A percentile compares a stretch with the other conserved stretches of the same genome.
Evolutionary conservation across 1,140 invertebrate genomes (phyloP).

Genomic region (Wiebesia pumilae): DNA sequence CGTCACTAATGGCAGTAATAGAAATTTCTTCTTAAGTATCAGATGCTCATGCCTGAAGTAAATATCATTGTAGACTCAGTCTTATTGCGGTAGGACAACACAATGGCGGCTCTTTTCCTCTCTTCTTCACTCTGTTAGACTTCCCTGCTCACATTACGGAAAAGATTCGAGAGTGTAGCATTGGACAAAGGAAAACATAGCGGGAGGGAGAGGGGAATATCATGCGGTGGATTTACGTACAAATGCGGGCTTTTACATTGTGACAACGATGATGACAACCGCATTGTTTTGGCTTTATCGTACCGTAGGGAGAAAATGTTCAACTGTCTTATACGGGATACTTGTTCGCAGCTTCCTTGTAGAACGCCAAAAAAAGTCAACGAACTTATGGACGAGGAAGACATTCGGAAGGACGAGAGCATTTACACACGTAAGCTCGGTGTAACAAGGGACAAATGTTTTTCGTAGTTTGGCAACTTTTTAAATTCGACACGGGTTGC

Average conservation of each 20-base stretch:
- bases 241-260: conserved; percentile 10
- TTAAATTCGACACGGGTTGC: too few species aligned
- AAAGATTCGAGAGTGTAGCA: neutral
- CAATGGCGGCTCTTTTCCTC: neutral
- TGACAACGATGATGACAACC: neutral
- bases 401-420: neutral
- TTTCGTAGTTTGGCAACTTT: neutral
- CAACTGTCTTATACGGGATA: conserved; percentile 6
- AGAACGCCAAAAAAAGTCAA: neutral
- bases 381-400: neutral
- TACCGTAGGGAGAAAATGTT: neutral
- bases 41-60: neutral
- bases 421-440: neutral
- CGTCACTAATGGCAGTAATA: neutral
- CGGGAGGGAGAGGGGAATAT: too few species aligned
- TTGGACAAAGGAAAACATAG: neutral
- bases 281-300: conserved; percentile 29
- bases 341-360: neutral
- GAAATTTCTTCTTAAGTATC: neutral
- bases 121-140: neutral
- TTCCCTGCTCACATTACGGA: neutral
- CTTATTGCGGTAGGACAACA: neutral
- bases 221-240: too few species aligned
- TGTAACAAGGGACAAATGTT: neutral
- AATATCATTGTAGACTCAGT: neutral